A percentile compares a stretch with the other conserved stretches of the same genome.
These are phyloP conservation scores for Hoplostethus atlanticus DNA, from an alignment of 2,797 vertebrate genomes.

Conservation along the genomic window DNA sequence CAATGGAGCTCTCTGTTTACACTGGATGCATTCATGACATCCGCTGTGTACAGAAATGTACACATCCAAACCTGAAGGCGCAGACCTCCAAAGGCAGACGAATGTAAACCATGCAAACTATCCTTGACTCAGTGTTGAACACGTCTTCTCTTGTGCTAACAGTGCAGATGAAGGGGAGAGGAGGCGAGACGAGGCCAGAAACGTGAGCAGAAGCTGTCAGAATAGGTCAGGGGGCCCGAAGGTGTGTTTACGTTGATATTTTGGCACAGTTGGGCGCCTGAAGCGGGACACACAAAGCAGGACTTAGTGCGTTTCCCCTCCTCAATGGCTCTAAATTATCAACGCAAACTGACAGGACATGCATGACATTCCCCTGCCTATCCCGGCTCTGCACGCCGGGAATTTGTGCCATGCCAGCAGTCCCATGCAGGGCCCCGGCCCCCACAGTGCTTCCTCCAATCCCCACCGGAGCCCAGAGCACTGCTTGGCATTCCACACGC, in stretches of 20 bases:
- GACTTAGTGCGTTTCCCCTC: conserved; percentile 57
- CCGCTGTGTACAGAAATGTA: conserved; percentile 43
- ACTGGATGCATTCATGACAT: conserved; percentile 60
- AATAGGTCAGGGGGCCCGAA: background rate
- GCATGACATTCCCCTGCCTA: conserved; percentile 57
- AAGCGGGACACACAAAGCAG: conserved; percentile 50
- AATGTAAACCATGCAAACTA: conserved; percentile 33
- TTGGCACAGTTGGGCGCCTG: conserved; percentile 44
- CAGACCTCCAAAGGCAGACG: background rate
- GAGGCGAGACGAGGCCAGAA: too few relatives aligned
- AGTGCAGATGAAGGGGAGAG: background rate
- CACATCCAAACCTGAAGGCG: conserved; percentile 13
- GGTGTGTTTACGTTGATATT: conserved; percentile 54
- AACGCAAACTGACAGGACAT: conserved; percentile 65
- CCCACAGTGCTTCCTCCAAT: conserved; percentile 49
- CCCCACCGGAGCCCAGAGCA: conserved; percentile 60
- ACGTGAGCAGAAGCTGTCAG: background rate
- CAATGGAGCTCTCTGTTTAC: conserved; percentile 64
- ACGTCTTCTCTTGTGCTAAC: conserved; percentile 6
- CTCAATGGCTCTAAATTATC: conserved; percentile 65
- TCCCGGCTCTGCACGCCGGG: conserved; percentile 61
- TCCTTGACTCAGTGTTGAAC: background rate
- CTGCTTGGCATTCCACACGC: conserved; percentile 80
- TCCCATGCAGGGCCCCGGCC: conserved; percentile 35
- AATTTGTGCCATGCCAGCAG: conserved; percentile 80